These are phyloP conservation scores for Ophonus ardosiacus DNA, from an alignment of 2,888 invertebrate genomes.

Conservation along the genomic window DNA sequence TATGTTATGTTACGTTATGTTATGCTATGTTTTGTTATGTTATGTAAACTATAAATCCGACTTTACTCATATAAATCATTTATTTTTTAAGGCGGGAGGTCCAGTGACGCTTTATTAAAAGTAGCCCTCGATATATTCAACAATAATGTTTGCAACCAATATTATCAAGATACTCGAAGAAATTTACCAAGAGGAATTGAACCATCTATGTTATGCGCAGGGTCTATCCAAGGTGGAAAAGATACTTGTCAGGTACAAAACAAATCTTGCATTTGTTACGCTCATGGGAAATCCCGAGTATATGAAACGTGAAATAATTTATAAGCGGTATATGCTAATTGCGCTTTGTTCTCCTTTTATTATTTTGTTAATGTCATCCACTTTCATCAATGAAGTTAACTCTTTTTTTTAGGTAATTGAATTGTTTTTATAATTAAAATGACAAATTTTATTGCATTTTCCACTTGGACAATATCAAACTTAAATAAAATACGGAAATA, in stretches of 20 bases:
- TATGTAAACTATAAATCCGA: no score
- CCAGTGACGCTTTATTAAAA: conserved; percentile 74
- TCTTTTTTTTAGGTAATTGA: neutral
- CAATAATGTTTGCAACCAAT: conserved; percentile 72
- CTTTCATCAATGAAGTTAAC: neutral
- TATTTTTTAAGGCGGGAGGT: conserved; percentile 68
- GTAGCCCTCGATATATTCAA: conserved; percentile 73
- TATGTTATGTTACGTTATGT: no score
- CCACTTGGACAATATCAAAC: neutral
- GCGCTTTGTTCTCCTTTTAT: neutral
- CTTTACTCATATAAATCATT: neutral
- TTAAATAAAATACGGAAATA: neutral
- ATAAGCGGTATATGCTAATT: neutral
- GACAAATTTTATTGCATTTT: neutral
- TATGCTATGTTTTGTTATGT: no score
- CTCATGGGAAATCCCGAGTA: neutral
- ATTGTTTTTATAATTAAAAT: neutral
- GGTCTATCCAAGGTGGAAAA: conserved; percentile 72
- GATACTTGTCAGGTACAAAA: conserved; percentile 73
- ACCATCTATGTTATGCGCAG: conserved; percentile 76
- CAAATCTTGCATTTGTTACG: neutral
- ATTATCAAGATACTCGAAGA: conserved; percentile 67
- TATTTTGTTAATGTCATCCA: conserved; percentile 1
- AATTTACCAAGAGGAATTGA: conserved; percentile 71
- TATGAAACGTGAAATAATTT: conserved; percentile 11